phyloP scores from a whole-genome alignment of 2,797 vertebrate species.

The Sardinella longiceps region DNA sequence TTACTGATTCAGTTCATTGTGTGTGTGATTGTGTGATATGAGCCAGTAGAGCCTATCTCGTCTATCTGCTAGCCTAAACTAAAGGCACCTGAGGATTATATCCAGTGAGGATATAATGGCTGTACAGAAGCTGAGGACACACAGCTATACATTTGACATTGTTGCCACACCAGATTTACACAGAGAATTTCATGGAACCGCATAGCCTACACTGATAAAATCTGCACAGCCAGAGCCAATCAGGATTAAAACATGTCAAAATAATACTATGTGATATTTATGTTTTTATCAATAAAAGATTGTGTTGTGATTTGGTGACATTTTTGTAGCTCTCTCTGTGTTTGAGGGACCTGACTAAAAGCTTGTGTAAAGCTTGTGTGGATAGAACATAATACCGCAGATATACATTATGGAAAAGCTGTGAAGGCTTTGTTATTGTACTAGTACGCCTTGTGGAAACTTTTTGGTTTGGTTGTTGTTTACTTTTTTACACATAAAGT shows the following conservation, averaged over 20 bases:
- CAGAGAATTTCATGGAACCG: neutral
- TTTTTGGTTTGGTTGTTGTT: no score
- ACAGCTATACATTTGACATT: neutral
- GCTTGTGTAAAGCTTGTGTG: neutral
- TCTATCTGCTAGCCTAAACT: neutral
- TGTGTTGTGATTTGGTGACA: neutral
- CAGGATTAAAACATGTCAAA: neutral
- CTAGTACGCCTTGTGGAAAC: no score
- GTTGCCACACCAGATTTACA: neutral
- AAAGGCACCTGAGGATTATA: neutral
- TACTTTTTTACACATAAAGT: no score
- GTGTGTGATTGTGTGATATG: neutral
- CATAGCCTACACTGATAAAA: neutral
- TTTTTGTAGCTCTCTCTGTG: neutral
- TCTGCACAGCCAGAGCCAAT: neutral
- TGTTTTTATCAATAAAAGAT: constrained; percentile 5
- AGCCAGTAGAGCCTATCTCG: neutral
- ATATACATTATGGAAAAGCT: neutral
- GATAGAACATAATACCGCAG: neutral
- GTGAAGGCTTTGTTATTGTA: no score
- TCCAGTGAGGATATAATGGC: neutral
- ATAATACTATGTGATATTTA: neutral
- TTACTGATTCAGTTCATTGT: constrained; percentile 10
- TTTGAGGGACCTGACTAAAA: neutral
- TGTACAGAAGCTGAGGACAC: neutral